Evolutionary conservation across 2,888 invertebrate genomes (phyloP), one percentile per base, ranked within the genome.

Genomic region (Emesis russula): DNA sequence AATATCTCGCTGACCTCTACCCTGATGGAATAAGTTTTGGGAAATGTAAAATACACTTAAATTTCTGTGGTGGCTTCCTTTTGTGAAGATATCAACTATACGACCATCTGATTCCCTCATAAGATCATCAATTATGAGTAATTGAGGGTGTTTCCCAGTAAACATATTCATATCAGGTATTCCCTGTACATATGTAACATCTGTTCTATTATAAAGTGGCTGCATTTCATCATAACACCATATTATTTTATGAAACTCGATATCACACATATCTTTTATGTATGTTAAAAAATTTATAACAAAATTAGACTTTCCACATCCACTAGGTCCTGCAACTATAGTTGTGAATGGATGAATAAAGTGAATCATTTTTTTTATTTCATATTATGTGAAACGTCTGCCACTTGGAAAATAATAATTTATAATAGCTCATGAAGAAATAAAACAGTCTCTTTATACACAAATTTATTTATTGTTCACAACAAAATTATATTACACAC

Each of bases 91-190:
- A 79, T 79, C 68, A 7, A 94, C 94, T 48, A 95, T 83, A 1
- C 95, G 83, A 9, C 95, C 94, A 92, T 94, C 93, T 38, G 92
- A 92, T 88, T 95, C 95, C 81, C 94, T 94, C 95, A 95, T 95
- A n/a, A 95, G 85, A 79, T 94, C 95, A 92, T 95, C 94, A 73
- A 95, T 95, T 74, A 95, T 95, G 6, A 95, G 41, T 18, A 95
- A 89, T 13, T 92, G 71, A 33, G 93, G 86, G 38, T 90, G 9
- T 77, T 90, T 87, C 3, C 90, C 92, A 89, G 93, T 89, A 88
- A 94, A 95, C 92, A 95, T 95, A 75, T 36, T 92, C 3, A 95
- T 76, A 86, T 95, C 93, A 18, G 94, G 95, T n/a, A 95, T 90
- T 13, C 94, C 95, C 80, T 95, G 95, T 86, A 79, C 58, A 71